Evolutionary conservation across 2,888 invertebrate species (phyloP).

Genomic region (Agrotis puta): DNA sequence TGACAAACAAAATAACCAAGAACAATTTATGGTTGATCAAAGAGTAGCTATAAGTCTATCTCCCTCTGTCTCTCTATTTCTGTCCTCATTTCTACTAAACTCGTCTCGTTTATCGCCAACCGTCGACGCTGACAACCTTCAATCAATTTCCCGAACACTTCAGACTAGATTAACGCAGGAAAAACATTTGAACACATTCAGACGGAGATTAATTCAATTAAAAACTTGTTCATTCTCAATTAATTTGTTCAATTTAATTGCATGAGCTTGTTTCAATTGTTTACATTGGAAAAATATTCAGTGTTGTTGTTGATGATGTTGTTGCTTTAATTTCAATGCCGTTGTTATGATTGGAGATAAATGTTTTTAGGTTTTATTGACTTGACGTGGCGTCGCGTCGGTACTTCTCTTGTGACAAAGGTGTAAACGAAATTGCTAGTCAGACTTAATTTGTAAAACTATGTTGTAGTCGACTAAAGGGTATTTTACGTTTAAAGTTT

Average conservation of each 20-base stretch:
- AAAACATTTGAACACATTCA: constrained; percentile 21
- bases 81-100: too few species aligned
- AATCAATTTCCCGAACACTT: constrained; percentile 3
- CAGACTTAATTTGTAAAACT: too few species aligned
- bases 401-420: background rate
- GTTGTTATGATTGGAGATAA: background rate
- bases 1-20: too few species aligned
- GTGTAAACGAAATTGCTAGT: background rate
- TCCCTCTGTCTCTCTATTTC: too few species aligned
- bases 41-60: too few species aligned
- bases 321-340: constrained; percentile 8
- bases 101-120: background rate
- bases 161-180: background rate
- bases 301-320: constrained; percentile 1
- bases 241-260: constrained; percentile 27
- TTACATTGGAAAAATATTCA: constrained; percentile 2
- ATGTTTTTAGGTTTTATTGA: constrained; percentile 11
- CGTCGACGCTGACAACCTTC: background rate
- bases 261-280: constrained; percentile 12
- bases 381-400: background rate
- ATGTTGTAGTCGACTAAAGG: too few species aligned
- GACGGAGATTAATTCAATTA: constrained; percentile 34
- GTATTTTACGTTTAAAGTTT: background rate
- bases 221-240: constrained; percentile 30
- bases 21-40: too few species aligned